These are phyloP conservation scores for Archocentrus centrarchus DNA, from an alignment of 2,113 vertebrate genomes.

Conservation along the genomic window DNA sequence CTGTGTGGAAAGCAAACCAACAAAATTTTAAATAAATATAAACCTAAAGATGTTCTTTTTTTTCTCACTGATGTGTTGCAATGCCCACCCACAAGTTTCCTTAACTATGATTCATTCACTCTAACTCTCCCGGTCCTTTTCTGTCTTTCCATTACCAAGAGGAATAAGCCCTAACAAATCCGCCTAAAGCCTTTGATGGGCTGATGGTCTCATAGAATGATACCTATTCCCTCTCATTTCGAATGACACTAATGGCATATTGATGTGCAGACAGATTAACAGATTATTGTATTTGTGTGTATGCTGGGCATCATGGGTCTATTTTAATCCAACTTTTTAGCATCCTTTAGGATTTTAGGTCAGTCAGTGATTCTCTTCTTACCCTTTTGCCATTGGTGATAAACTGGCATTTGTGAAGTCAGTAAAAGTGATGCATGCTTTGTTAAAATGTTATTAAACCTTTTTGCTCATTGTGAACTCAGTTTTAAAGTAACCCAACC, in stretches of 20 bases:
- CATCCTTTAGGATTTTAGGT: constrained; percentile 30
- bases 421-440: neutral
- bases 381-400: neutral
- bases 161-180: constrained; percentile 62
- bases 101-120: constrained; percentile 8
- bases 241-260: constrained; percentile 58
- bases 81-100: neutral
- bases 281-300: constrained; percentile 52
- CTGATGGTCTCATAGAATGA: constrained; percentile 41
- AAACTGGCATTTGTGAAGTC: neutral
- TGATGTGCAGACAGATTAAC: constrained; percentile 62
- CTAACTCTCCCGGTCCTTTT: constrained; percentile 14
- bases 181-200: constrained; percentile 51
- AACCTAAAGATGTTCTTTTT: neutral
- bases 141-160: constrained; percentile 42
- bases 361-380: constrained; percentile 1
- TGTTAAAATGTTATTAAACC: neutral
- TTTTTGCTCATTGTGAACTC: neutral
- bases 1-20: neutral
- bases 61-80: neutral
- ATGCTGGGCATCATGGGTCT: neutral
- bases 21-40: neutral
- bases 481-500: neutral
- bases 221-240: constrained; percentile 50
- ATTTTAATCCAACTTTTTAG: constrained; percentile 39